phyloP scores from a whole-genome alignment of 2,888 invertebrate genomes.

The Parnassius glacialis region DNA sequence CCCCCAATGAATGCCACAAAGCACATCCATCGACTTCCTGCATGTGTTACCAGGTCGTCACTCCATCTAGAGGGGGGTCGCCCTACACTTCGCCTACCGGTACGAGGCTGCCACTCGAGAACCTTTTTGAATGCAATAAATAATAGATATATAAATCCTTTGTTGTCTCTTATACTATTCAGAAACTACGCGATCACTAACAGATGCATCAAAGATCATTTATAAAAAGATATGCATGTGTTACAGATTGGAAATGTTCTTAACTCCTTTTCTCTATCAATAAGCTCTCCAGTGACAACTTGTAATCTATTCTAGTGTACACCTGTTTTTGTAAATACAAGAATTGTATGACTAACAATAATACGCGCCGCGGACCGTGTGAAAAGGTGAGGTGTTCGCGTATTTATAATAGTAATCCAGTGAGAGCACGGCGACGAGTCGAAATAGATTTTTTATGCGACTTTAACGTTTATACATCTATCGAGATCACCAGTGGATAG shows the following conservation, averaged over 20 bases:
- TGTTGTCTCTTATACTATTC: too few species aligned
- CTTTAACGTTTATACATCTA: slow-evolving; percentile 30
- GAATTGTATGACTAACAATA: slow-evolving; percentile 34
- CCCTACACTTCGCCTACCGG: too few species aligned
- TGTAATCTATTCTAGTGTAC: slow-evolving; percentile 29
- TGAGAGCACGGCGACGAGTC: slow-evolving; percentile 32
- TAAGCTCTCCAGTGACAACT: slow-evolving; percentile 16
- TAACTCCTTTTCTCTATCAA: not conserved
- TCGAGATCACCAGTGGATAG: slow-evolving; percentile 32
- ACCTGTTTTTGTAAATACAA: slow-evolving; percentile 26
- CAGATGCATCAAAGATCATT: too few species aligned
- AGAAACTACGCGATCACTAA: too few species aligned
- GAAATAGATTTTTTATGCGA: slow-evolving; percentile 41
- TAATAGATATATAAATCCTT: too few species aligned
- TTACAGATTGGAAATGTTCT: not conserved
- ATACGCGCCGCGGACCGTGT: slow-evolving; percentile 35
- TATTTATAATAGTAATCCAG: slow-evolving; percentile 40
- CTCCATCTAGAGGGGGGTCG: too few species aligned
- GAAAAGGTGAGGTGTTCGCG: slow-evolving; percentile 37
- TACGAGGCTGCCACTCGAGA: too few species aligned
- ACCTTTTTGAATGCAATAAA: too few species aligned
- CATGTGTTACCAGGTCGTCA: too few species aligned
- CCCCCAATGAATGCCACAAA: too few species aligned
- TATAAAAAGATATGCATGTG: too few species aligned
- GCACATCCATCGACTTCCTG: too few species aligned